Conservation (phyloP, 2,888 invertebrate species). For the Caenorhabditis doughertyi region DNA sequence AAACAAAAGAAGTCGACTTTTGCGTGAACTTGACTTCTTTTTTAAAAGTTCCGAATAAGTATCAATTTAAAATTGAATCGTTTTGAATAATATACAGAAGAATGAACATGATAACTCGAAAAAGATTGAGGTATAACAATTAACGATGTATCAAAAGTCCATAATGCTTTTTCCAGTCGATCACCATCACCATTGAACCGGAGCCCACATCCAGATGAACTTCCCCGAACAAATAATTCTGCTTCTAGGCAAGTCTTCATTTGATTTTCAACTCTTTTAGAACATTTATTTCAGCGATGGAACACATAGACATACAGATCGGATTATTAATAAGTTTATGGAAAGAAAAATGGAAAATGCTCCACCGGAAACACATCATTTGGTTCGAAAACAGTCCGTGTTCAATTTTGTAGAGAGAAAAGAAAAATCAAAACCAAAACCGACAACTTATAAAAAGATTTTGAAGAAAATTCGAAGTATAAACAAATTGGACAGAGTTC, state of each 20-base stretch:
- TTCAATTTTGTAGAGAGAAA: conserved; percentile 26
- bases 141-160: not conserved
- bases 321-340: conserved; percentile 38
- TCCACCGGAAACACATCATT: conserved; percentile 30
- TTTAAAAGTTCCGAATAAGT: too few species aligned
- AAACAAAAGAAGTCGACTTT: not conserved
- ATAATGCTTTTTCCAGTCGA: not conserved
- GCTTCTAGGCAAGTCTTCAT: not conserved
- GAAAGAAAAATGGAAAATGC: conserved; percentile 22
- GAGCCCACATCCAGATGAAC: not conserved
- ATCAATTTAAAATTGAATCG: too few species aligned
- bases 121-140: not conserved
- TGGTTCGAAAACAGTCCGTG: conserved; percentile 22
- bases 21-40: not conserved
- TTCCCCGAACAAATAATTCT: not conserved
- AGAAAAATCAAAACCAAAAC: conserved; percentile 9
- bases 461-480: conserved; percentile 22
- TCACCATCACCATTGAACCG: not conserved
- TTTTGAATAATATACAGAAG: too few species aligned
- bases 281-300: conserved; percentile 14
- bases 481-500: too few species aligned
- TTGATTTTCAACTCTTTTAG: not conserved
- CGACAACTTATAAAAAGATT: conserved; percentile 2
- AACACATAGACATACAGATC: conserved; percentile 22
- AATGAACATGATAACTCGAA: not conserved